Evolutionary conservation across 92 coral and sea anemone genomes (phyloP).

Genomic region (Diadumene lineata): DNA sequence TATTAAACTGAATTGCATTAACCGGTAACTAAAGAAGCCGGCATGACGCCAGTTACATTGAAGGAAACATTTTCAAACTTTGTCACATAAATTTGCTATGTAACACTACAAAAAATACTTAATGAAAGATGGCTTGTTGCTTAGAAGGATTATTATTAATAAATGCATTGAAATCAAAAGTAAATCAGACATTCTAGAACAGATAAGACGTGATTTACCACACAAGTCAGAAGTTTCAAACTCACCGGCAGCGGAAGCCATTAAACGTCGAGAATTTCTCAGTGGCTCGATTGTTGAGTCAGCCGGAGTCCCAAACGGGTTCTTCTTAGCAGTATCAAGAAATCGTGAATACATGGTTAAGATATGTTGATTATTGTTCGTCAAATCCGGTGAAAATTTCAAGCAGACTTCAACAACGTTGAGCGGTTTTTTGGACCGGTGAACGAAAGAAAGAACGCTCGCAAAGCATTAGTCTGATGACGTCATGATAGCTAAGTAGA

Average conservation of each 20-base stretch:
- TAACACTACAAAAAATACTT: too few species aligned
- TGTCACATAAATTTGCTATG: too few species aligned
- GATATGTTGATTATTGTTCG: constrained; percentile 14
- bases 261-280: constrained; percentile 53
- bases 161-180: neutral
- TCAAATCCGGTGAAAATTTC: constrained; percentile 41
- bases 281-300: neutral
- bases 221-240: constrained; percentile 2
- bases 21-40: too few species aligned
- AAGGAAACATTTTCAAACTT: too few species aligned
- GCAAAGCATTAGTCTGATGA: constrained; percentile 16
- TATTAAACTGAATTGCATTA: neutral
- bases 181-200: neutral
- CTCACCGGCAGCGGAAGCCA: constrained; percentile 89
- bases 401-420: neutral
- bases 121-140: too few species aligned
- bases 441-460: constrained; percentile 38
- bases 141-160: too few species aligned
- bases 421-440: constrained; percentile 14
- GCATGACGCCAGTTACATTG: too few species aligned
- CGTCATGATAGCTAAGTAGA: constrained; percentile 34
- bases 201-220: neutral
- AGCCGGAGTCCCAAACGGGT: constrained; percentile 71
- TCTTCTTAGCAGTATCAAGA: constrained; percentile 83
- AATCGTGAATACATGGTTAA: constrained; percentile 84